Evolutionary conservation across 2,797 vertebrate genomes (phyloP).

Genomic region (Synaphobranchus kaupii): DNA sequence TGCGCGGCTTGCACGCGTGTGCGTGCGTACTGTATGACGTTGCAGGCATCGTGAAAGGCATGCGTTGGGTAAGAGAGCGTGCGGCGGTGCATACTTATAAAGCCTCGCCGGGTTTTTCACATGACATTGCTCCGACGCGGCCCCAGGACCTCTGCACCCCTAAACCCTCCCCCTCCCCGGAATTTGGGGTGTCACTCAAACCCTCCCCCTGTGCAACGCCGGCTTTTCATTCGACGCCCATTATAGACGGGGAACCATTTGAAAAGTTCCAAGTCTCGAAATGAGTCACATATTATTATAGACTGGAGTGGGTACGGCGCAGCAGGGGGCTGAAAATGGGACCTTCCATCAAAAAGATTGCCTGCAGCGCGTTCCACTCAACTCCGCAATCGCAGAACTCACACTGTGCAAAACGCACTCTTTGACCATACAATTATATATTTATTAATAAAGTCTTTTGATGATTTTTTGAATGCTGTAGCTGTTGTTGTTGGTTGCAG

Average conservation of each 20-base stretch:
- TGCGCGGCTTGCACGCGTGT: background rate
- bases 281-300: constrained; percentile 82
- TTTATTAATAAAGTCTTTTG: constrained; percentile 74
- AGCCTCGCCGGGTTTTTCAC: background rate
- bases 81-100: constrained; percentile 18
- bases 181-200: constrained; percentile 55
- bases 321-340: constrained; percentile 81
- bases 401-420: constrained; percentile 79
- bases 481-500: constrained; percentile 49
- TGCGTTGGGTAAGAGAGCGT: background rate
- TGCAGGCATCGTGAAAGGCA: background rate
- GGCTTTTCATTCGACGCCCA: constrained; percentile 77
- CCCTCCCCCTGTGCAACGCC: constrained; percentile 71
- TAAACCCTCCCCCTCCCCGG: constrained; percentile 59
- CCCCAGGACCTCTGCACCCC: constrained; percentile 72
- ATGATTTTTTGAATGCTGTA: constrained; percentile 56
- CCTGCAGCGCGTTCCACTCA: constrained; percentile 79
- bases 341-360: constrained; percentile 82
- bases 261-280: constrained; percentile 80
- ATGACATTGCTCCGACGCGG: constrained; percentile 65
- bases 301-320: constrained; percentile 79
- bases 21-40: background rate
- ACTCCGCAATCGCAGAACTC: constrained; percentile 74
- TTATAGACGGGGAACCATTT: constrained; percentile 78
- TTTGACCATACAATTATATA: constrained; percentile 81